phyloP scores from a whole-genome alignment of 2,113 vertebrate species.

The Climacteris rufus region DNA sequence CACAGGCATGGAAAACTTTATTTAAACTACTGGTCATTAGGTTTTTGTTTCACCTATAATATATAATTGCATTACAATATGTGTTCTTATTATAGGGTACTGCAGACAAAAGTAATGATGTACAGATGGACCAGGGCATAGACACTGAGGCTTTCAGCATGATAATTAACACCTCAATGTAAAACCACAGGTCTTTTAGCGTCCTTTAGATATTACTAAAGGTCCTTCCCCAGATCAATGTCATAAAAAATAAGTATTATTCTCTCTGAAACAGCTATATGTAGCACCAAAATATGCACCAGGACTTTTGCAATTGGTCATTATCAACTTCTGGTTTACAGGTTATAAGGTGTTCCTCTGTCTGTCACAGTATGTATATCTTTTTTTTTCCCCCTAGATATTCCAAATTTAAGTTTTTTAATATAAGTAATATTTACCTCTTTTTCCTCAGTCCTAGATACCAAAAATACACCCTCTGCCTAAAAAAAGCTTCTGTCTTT shows the following conservation, averaged over 20 bases:
- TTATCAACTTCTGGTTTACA: neutral
- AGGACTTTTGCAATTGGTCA: neutral
- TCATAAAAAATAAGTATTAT: neutral
- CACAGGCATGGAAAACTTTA: neutral
- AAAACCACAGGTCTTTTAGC: neutral
- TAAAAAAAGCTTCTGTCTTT: neutral
- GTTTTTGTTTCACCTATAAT: neutral
- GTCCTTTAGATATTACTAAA: neutral
- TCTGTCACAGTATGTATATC: neutral
- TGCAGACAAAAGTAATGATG: neutral
- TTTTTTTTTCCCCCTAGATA: neutral
- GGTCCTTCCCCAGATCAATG: neutral
- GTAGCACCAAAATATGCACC: neutral
- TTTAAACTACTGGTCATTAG: neutral
- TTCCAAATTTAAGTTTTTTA: neutral
- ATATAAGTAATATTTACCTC: neutral
- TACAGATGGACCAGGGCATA: neutral
- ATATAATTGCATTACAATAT: neutral
- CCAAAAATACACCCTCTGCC: neutral
- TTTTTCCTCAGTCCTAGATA: accelerated
- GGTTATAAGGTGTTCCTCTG: neutral
- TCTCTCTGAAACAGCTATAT: neutral
- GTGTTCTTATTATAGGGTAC: neutral
- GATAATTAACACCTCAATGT: neutral
- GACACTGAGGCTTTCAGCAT: neutral